A percentile compares a stretch with the other conserved stretches of the same genome.
Evolutionary conservation across 2,888 invertebrate species (phyloP).

Genomic region (Zele albiditarsus): DNA sequence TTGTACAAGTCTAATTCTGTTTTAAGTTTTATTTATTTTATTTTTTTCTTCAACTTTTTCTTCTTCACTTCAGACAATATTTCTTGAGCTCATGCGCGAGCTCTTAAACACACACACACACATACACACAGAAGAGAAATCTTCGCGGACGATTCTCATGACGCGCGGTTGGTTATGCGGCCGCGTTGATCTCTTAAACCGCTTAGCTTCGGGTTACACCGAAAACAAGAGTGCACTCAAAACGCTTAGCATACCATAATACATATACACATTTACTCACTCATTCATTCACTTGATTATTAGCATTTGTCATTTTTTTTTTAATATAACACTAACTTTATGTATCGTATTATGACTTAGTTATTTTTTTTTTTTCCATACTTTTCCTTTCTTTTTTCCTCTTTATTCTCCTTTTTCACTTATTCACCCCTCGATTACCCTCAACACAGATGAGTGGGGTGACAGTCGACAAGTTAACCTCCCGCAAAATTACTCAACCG

Average conservation of each 20-base stretch:
- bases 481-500: conserved; percentile 51
- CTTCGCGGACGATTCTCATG: conserved; percentile 51
- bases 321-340: background rate
- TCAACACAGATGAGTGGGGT: background rate
- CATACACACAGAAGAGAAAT: background rate
- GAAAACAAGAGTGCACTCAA: conserved; percentile 71
- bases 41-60: conserved; percentile 38
- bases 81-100: conserved; percentile 43
- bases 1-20: background rate
- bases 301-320: conserved; percentile 24
- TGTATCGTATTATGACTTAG: background rate
- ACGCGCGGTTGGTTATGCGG: conserved; percentile 56
- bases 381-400: conserved; percentile 2
- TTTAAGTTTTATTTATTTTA: conserved; percentile 42
- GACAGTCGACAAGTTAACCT: conserved; percentile 47
- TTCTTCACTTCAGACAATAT: conserved; percentile 29
- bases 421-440: conserved; percentile 24
- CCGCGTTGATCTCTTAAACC: conserved; percentile 70
- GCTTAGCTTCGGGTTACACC: conserved; percentile 73
- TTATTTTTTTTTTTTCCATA: conserved; percentile 25
- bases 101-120: no score
- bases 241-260: conserved; percentile 67
- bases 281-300: conserved; percentile 3
- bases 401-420: conserved; percentile 43
- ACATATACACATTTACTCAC: conserved; percentile 42